Percentiles rank a stretch among this genome's conserved stretches.
These are phyloP conservation scores for Mystacides longicornis DNA, from an alignment of 2,888 invertebrate genomes.

Conservation along the genomic window DNA sequence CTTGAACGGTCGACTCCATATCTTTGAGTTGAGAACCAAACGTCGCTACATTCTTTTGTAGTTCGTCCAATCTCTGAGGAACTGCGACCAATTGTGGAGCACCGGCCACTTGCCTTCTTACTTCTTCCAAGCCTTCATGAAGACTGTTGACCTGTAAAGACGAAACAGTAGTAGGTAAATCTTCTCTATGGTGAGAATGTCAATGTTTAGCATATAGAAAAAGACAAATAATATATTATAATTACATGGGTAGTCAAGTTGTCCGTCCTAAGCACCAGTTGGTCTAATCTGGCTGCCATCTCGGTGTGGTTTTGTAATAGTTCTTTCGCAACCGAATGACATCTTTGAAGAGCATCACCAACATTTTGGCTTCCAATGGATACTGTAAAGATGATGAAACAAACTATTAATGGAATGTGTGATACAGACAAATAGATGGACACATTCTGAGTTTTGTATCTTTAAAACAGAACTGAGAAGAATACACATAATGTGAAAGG, in stretches of 20 bases:
- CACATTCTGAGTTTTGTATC: too few species aligned
- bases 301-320: constrained; percentile 60
- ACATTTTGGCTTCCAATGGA: constrained; percentile 61
- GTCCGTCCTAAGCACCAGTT: constrained; percentile 50
- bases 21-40: constrained; percentile 54
- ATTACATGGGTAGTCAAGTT: constrained; percentile 46
- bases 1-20: constrained; percentile 39
- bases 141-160: constrained; percentile 39
- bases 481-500: too few species aligned
- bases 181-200: neutral
- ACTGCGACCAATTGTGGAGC: constrained; percentile 54
- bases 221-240: neutral
- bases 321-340: constrained; percentile 61
- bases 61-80: constrained; percentile 47
- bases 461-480: too few species aligned
- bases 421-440: too few species aligned
- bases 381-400: constrained; percentile 37
- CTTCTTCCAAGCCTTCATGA: constrained; percentile 42
- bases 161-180: neutral
- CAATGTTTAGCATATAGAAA: neutral
- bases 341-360: constrained; percentile 62
- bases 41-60: constrained; percentile 50
- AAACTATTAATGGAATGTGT: too few species aligned
- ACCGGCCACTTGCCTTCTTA: constrained; percentile 51
- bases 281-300: constrained; percentile 50